Base-by-base conservation (phyloP, 2,888 invertebrate genomes). In the Cantharis lateralis region DNA sequence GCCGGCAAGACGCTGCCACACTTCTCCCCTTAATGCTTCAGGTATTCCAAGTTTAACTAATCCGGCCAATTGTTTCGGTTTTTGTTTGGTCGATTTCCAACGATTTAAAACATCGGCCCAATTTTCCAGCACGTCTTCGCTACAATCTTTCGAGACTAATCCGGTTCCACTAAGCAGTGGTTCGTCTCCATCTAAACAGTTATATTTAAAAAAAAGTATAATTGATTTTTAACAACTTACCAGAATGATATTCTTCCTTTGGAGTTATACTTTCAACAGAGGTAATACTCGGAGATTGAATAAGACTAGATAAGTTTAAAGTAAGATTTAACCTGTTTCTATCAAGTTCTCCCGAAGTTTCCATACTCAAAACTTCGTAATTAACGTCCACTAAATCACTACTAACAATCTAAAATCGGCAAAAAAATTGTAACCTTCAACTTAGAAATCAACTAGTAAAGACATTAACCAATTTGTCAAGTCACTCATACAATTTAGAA, bases 91-190 rank as follows among this genome's bases (percentile, higher is more conserved):
- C 26, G 89, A 86, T 83, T 90, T 90, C 92, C 91, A 95, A 89
- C 93, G 94, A 75, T 92, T 91, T 9, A 96, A 87, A 11, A 97
- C 95, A 85, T 98, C 97, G 72, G 94, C 94, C 99, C 99, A 99
- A 83, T 94, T 95, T 73, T 95, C 95, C 68, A 99, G 90, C 69
- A 98, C 96, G 82, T 95, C 96, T 86, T 96, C 96, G 0, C 96
- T 94, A 85, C 98, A 98, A 85, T 99, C 98, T 87, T 98, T 98
- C 0, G 97, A 97, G 1, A 99, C 99, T 85, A 95, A 93, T 0
- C 99, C 99, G 4, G 98, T 98, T 0, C 99, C 99, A 88, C 98
- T 98, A n/a, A 98, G 90, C 79, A 99, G 89, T 0, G 98, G 98
- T 85, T 99, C 99, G 85, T 97, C 97, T 10, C 96, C 96, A 90